Percentiles rank a stretch among this genome's conserved stretches.
phyloP scores from a whole-genome alignment of 2,888 invertebrate genomes.

The Trichogramma evanescens region DNA sequence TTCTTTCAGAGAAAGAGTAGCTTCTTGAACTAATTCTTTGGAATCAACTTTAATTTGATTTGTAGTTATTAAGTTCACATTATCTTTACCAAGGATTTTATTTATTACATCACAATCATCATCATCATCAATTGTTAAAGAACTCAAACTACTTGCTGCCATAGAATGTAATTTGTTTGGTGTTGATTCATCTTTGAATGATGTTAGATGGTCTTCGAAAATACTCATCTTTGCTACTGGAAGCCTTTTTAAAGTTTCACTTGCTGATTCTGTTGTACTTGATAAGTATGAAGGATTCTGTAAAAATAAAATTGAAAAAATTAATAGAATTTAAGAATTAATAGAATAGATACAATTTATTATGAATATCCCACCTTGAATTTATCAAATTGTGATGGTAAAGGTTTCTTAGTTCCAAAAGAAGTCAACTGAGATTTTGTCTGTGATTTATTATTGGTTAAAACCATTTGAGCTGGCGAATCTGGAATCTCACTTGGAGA shows the following conservation, averaged over 20 bases:
- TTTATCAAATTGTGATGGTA: background rate
- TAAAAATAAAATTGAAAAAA: background rate
- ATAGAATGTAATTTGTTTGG: constrained; percentile 70
- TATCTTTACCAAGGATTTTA: constrained; percentile 13
- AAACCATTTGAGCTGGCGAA: constrained; percentile 81
- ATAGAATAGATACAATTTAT: background rate
- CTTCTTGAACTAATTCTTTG: constrained; percentile 8
- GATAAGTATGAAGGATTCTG: background rate
- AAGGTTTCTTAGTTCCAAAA: constrained; percentile 15
- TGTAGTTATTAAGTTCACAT: constrained; percentile 2
- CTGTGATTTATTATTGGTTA: constrained; percentile 55
- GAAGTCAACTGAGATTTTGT: constrained; percentile 12
- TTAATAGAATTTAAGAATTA: background rate
- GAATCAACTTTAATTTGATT: background rate
- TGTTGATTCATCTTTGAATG: constrained; percentile 80
- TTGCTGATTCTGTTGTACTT: background rate
- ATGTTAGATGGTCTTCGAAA: constrained; percentile 70
- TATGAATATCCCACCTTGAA: constrained; percentile 1
- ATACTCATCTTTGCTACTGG: constrained; percentile 49
- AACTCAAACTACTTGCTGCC: constrained; percentile 78
- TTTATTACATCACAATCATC: constrained; percentile 18
- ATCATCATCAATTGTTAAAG: constrained; percentile 76
- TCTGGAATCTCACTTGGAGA: constrained; percentile 93
- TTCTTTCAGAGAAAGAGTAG: background rate
- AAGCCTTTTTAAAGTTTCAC: constrained; percentile 6